Evolutionary conservation across 2,888 invertebrate species (phyloP).

Genomic region (Lycophotia porphyrea): DNA sequence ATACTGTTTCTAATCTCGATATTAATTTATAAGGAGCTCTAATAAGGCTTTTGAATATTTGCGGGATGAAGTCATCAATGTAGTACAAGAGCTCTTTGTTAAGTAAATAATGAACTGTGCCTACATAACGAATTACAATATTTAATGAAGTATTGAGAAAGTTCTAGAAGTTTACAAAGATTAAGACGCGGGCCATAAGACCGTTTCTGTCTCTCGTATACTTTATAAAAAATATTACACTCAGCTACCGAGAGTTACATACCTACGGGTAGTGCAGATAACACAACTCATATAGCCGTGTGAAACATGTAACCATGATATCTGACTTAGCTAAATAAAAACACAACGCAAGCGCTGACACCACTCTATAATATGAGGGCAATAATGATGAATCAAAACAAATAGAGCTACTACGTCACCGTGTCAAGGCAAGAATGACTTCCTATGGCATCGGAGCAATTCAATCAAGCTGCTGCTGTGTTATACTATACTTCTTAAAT

Average conservation of each 20-base stretch:
- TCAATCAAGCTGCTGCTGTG: conserved; percentile 79
- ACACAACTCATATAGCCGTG: conserved; percentile 45
- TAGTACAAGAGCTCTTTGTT: conserved; percentile 56
- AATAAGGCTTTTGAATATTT: conserved; percentile 54
- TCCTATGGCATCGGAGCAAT: conserved; percentile 86
- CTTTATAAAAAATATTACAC: conserved; percentile 10
- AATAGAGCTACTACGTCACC: conserved; percentile 72
- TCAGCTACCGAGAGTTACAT: conserved; percentile 14
- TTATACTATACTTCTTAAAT: conserved; percentile 81
- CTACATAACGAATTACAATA: conserved; percentile 18
- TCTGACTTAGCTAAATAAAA: conserved; percentile 57
- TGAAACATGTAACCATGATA: conserved; percentile 48
- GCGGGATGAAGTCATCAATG: conserved; percentile 59
- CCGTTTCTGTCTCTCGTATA: conserved; percentile 1
- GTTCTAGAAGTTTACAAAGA: conserved; percentile 49
- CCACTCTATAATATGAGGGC: conserved; percentile 59
- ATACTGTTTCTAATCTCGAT: conserved; percentile 55
- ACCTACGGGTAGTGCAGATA: conserved; percentile 37
- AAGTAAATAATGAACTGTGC: conserved; percentile 28
- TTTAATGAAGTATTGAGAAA: conserved; percentile 19
- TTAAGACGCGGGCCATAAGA: conserved; percentile 7
- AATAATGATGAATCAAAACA: conserved; percentile 76
- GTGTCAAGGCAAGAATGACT: conserved; percentile 82
- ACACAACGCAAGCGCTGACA: conserved; percentile 48
- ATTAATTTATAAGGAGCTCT: conserved; percentile 47